phyloP scores from a whole-genome alignment of 2,797 vertebrate species.

The Emys orbicularis region DNA sequence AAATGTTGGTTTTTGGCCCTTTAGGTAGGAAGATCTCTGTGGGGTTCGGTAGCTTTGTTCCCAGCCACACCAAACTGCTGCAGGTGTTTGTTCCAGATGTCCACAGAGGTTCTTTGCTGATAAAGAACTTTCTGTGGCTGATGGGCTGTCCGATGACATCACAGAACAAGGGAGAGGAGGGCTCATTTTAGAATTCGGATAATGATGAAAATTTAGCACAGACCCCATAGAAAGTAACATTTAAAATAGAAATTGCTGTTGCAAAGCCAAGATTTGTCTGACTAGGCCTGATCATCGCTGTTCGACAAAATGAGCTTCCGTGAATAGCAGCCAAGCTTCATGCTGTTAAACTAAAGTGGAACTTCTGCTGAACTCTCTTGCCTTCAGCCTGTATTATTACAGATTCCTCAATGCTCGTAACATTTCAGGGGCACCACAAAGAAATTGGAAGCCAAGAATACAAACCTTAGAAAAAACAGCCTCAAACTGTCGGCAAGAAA shows the following conservation, averaged over 20 bases:
- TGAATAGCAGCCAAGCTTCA: not conserved
- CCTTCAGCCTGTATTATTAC: accelerated
- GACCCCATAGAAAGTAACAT: not conserved
- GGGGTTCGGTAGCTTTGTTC: not conserved
- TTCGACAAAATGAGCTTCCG: not conserved
- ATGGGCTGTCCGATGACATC: not conserved
- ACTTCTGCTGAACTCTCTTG: not conserved
- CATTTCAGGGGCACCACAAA: not conserved
- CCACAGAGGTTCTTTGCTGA: not conserved
- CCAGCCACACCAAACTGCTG: not conserved
- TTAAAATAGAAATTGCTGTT: not conserved
- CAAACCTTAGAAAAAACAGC: not conserved
- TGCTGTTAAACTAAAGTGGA: not conserved
- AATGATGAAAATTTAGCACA: not conserved
- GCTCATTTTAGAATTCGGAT: not conserved
- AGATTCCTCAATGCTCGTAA: not conserved
- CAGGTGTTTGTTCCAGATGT: accelerated
- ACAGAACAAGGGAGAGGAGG: not conserved
- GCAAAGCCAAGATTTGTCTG: not conserved
- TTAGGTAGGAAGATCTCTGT: not conserved
- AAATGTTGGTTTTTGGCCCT: not conserved
- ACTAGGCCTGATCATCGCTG: not conserved
- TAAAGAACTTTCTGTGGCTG: not conserved
- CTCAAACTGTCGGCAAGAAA: not conserved
- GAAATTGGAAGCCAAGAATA: conserved; percentile 10